phyloP scores from a whole-genome alignment of 2,888 invertebrate genomes.

The Phasia obesa region DNA sequence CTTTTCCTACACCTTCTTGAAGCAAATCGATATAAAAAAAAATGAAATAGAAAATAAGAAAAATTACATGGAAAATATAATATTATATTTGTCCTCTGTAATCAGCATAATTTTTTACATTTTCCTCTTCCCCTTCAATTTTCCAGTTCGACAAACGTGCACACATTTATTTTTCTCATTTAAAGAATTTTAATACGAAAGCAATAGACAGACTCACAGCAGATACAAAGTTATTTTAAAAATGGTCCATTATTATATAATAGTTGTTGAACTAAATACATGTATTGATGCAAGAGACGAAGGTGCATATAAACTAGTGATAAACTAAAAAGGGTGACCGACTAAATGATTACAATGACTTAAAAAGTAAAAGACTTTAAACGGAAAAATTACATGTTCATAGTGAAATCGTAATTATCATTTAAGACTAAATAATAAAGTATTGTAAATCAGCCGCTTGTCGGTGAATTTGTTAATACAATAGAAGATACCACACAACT shows the following conservation, averaged over 20 bases:
- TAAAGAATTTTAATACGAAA: conserved; percentile 9
- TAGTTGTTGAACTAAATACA: conserved; percentile 35
- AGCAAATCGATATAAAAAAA: conserved; percentile 16
- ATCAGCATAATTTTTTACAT: conserved; percentile 57
- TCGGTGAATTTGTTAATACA: conserved; percentile 2
- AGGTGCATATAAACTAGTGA: conserved; percentile 30
- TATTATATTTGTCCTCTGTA: conserved; percentile 75
- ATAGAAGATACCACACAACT: neutral
- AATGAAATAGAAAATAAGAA: conserved; percentile 35
- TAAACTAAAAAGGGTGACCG: conserved; percentile 47
- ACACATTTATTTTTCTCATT: conserved; percentile 13
- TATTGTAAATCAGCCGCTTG: conserved; percentile 13
- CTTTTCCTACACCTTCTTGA: conserved; percentile 1
- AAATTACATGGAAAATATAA: conserved; percentile 77
- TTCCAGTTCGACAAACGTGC: conserved; percentile 50
- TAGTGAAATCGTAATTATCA: conserved; percentile 4
- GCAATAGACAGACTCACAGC: neutral
- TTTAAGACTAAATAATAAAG: conserved; percentile 14
- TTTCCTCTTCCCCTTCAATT: conserved; percentile 53
- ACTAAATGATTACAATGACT: conserved; percentile 65
- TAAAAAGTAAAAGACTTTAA: conserved; percentile 58
- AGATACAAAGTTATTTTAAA: conserved; percentile 13
- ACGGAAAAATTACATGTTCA: conserved; percentile 14
- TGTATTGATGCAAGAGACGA: neutral
- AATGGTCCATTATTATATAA: conserved; percentile 51